Evolutionary conservation across 2,888 invertebrate species (phyloP).

Genomic region (Megamerina dolium): DNA sequence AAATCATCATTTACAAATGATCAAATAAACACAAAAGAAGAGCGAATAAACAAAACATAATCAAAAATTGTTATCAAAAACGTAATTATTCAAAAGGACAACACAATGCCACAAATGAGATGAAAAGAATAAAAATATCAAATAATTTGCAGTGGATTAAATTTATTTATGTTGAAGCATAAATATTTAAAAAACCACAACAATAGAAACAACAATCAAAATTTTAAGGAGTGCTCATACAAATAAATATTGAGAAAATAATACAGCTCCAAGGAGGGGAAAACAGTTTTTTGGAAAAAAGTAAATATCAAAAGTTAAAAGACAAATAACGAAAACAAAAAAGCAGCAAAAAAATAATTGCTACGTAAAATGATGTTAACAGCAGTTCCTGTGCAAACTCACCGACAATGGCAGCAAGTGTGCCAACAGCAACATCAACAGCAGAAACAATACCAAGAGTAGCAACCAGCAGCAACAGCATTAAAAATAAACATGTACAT

Average conservation of each 20-base stretch:
- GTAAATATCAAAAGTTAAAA: constrained; percentile 9
- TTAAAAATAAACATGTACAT: not conserved
- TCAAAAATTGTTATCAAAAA: too few species aligned
- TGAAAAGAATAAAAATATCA: too few species aligned
- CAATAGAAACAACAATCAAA: not conserved
- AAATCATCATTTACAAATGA: too few species aligned
- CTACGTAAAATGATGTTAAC: constrained; percentile 13
- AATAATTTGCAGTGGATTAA: too few species aligned
- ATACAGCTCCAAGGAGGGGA: not conserved
- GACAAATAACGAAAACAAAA: constrained; percentile 5
- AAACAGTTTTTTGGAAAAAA: too few species aligned
- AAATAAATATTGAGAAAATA: too few species aligned
- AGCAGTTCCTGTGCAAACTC: constrained; percentile 16
- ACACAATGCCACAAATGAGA: too few species aligned
- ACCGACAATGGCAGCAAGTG: constrained; percentile 7
- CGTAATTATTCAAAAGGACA: too few species aligned
- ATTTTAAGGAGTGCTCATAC: not conserved
- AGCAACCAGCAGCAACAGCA: constrained; percentile 1
- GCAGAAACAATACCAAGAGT: not conserved
- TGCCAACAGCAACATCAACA: constrained; percentile 4
- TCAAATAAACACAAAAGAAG: too few species aligned
- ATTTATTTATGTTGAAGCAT: too few species aligned
- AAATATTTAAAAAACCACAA: too few species aligned
- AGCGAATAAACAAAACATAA: too few species aligned
- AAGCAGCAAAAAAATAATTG: constrained; percentile 8